These are phyloP conservation scores for Siderastrea radians DNA, from an alignment of 92 coral and sea anemone species.

Conservation along the genomic window DNA sequence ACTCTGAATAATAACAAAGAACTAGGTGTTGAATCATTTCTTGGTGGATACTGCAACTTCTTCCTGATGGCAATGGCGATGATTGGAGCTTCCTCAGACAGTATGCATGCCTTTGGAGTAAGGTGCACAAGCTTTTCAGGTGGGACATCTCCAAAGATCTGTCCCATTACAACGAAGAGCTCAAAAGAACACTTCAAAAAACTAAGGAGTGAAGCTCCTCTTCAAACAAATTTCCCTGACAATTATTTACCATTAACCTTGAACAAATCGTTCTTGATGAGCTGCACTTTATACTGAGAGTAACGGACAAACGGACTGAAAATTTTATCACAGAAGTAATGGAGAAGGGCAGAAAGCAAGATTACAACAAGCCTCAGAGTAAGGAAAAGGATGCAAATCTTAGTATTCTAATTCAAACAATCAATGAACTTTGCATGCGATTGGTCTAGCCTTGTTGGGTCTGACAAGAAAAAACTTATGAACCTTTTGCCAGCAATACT, in stretches of 20 bases:
- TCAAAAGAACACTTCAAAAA: constrained; percentile 45
- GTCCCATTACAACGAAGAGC: constrained; percentile 16
- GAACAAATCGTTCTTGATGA: constrained; percentile 65
- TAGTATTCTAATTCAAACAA: constrained; percentile 1
- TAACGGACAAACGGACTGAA: constrained; percentile 56
- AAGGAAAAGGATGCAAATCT: constrained; percentile 30
- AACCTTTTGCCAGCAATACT: constrained; percentile 10
- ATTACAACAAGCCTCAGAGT: constrained; percentile 16
- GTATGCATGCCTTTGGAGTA: constrained; percentile 60
- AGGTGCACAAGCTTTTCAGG: constrained; percentile 37
- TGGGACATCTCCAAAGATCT: constrained; percentile 53
- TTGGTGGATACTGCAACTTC: constrained; percentile 58
- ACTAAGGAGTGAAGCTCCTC: constrained; percentile 34
- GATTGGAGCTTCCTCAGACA: constrained; percentile 59
- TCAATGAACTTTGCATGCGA: constrained; percentile 50
- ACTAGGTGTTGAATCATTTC: constrained; percentile 11
- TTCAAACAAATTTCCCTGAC: constrained; percentile 42
- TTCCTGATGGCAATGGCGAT: constrained; percentile 61
- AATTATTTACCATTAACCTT: constrained; percentile 46
- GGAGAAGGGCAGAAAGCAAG: constrained; percentile 35
- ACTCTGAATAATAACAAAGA: constrained; percentile 37
- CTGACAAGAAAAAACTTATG: constrained; percentile 39
- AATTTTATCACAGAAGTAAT: constrained; percentile 47
- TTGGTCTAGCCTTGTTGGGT: constrained; percentile 41
- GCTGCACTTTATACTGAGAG: constrained; percentile 43